Evolutionary conservation across 2,113 vertebrate genomes (phyloP), one percentile per base, ranked within the genome.

Genomic region (Catharus minimus): DNA sequence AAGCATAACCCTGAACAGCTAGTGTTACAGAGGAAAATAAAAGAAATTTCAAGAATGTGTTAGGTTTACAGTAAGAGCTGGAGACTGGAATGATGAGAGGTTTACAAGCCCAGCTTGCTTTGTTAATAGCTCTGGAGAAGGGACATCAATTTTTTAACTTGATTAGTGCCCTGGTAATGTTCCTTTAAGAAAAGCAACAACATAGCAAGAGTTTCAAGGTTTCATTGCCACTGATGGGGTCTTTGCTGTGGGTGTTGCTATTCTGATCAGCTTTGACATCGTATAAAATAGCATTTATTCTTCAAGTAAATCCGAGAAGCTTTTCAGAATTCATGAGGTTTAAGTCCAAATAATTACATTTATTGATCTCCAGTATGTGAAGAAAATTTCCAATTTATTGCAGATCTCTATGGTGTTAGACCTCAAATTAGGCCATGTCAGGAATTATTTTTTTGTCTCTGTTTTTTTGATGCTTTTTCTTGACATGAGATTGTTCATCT

Each of bases 331-430:
- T 95, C 95, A 95, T 95, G 94, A 96, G 69, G 38, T 93, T 95
- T 94, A 94, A 96, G 81, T 91, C 90, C 88, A 96, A 96, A 96
- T 96, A 96, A 97, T 97, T 96, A 90, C 91, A 95, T 95, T 94
- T 95, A 97, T 97, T 96, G 96, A 97, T 96, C 92, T 94, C 61
- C 52, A 41, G 61, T 62, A 57, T 89, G 92, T 86, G 94, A 89
- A 94, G 94, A 96, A 96, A 94, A 93, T 93, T 95, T 95, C 75
- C 94, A 95, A 93, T 96, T 89, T 94, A 89, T 90, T 86, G 52
- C 78, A 83, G 89, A 64, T 58, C 43, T 82, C 53, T 92, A 90
- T 86, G 81, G 75, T 87, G 81, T 75, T 93, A 78, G 65, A 83
- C 71, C 43, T 56, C 67, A 87, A 85, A 95, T 92, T 85, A 90